phyloP scores from a whole-genome alignment of 2,113 vertebrate genomes.

The Chauna torquata region DNA sequence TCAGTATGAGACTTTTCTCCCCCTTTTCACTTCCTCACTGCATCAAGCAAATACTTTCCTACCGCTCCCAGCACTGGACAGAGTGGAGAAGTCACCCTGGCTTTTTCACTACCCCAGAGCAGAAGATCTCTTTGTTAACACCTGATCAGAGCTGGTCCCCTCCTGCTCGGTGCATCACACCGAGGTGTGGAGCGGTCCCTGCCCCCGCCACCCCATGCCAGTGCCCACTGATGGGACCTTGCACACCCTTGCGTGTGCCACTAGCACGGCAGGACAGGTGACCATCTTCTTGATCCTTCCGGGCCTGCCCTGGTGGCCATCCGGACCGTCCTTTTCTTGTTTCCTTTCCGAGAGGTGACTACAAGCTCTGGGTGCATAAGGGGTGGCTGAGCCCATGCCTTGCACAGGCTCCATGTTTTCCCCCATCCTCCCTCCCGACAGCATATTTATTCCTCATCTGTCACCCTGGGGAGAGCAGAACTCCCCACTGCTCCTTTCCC shows the following conservation, averaged over 20 bases:
- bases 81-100: not conserved
- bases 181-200: rapidly evolving
- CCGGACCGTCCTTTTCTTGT: not conserved
- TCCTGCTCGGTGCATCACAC: not conserved
- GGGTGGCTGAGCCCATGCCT: not conserved
- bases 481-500: not conserved
- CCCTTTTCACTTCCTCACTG: not conserved
- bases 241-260: not conserved
- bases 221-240: too few relatives aligned
- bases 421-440: not conserved
- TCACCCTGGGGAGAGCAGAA: not conserved
- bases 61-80: rapidly evolving
- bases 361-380: not conserved
- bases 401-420: not conserved
- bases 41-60: not conserved
- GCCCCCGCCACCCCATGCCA: not conserved
- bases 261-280: not conserved
- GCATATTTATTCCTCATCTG: not conserved
- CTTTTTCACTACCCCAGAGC: not conserved
- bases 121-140: not conserved
- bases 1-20: not conserved
- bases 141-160: not conserved
- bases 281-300: not conserved
- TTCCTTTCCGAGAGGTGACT: not conserved
- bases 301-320: not conserved